A percentile compares a stretch with the other conserved stretches of the same genome.
These are phyloP conservation scores for Diadumene lineata DNA, from an alignment of 92 coral and sea anemone species.

Conservation along the genomic window DNA sequence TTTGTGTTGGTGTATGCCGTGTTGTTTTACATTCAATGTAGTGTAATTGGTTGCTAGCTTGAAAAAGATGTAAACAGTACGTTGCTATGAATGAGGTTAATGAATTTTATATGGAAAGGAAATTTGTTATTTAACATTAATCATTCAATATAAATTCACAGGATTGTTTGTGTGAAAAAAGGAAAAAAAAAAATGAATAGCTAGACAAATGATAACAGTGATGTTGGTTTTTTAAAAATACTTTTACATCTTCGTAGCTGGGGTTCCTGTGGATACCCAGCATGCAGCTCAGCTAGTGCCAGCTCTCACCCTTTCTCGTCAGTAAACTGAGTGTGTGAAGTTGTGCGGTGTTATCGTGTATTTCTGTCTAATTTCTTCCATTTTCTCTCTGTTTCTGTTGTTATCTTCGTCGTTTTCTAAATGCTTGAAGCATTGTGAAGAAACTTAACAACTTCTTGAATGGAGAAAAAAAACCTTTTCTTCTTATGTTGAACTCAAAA, in stretches of 20 bases:
- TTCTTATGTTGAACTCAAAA: slow-evolving; percentile 21
- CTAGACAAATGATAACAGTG: no score
- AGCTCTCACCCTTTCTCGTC: slow-evolving; percentile 11
- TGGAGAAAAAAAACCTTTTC: neutral
- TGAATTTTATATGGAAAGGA: no score
- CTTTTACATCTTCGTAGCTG: no score
- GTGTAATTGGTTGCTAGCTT: slow-evolving; percentile 13
- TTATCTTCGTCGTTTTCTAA: slow-evolving; percentile 19
- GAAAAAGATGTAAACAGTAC: neutral
- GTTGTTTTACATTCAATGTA: slow-evolving; percentile 16
- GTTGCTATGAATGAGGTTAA: slow-evolving; percentile 10
- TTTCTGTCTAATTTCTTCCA: slow-evolving; percentile 1
- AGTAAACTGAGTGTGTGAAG: neutral
- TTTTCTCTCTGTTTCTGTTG: neutral
- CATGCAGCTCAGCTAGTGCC: slow-evolving; percentile 2
- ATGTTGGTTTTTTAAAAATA: no score
- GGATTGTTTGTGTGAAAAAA: no score
- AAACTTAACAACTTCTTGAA: slow-evolving; percentile 7
- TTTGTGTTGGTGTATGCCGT: slow-evolving; percentile 2
- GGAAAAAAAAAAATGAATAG: no score
- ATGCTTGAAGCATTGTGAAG: slow-evolving; percentile 42
- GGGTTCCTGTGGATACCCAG: no score
- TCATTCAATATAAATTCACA: no score
- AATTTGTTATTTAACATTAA: no score
- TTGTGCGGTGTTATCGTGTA: neutral